These are phyloP conservation scores for Alca torda DNA, from an alignment of 2,797 vertebrate genomes.

Conservation along the genomic window DNA sequence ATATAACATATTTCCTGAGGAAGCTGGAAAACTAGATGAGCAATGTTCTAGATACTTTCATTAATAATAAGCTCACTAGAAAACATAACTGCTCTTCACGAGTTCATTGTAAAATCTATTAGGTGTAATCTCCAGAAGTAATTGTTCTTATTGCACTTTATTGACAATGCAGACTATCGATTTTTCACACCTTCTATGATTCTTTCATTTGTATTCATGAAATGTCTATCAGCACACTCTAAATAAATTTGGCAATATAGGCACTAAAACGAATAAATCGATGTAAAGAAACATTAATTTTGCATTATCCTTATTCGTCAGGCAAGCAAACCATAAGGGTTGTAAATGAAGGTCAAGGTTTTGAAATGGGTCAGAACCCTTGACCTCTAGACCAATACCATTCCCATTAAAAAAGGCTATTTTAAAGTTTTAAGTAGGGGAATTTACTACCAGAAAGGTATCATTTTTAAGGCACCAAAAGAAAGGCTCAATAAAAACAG, in stretches of 20 bases:
- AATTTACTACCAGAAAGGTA: conserved; percentile 81
- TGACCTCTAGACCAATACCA: conserved; percentile 90
- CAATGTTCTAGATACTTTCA: conserved; percentile 41
- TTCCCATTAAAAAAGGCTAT: conserved; percentile 83
- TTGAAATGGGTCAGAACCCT: conserved; percentile 89
- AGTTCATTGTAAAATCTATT: conserved; percentile 83
- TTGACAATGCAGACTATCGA: conserved; percentile 83
- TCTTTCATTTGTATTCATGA: conserved; percentile 99
- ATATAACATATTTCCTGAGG: neutral
- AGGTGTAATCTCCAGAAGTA: conserved; percentile 79
- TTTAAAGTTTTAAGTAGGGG: conserved; percentile 82
- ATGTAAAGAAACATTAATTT: conserved; percentile 97
- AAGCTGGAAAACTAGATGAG: conserved; percentile 35
- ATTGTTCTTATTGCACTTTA: conserved; percentile 81
- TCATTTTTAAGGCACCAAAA: conserved; percentile 75
- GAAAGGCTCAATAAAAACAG: conserved; percentile 74
- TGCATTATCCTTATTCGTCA: conserved; percentile 95
- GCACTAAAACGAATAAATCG: conserved; percentile 89
- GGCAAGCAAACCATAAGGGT: conserved; percentile 82
- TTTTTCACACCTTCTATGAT: conserved; percentile 90
- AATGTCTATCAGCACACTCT: conserved; percentile 86
- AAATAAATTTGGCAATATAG: conserved; percentile 95
- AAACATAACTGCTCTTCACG: conserved; percentile 72
- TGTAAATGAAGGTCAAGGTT: conserved; percentile 93
- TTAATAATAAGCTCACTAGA: conserved; percentile 73